Base-by-base conservation (phyloP, 2,888 invertebrate species). In the Agrochola circellaris region DNA sequence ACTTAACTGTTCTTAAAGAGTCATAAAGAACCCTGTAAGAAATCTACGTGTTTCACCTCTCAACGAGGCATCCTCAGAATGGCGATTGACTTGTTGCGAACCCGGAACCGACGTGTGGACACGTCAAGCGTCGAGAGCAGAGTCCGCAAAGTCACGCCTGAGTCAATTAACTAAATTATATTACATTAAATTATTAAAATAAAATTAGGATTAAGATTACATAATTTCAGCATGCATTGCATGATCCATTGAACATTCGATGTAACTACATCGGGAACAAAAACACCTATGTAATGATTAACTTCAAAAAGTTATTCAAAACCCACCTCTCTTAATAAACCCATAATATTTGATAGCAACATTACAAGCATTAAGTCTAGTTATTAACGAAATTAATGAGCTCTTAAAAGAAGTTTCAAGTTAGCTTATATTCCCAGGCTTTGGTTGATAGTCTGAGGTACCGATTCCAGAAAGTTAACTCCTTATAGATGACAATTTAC, bases 401-500 rank as follows among this genome's bases (percentile, higher is more conserved):
- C 75, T 81, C 82, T 89, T 88, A 82, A 87, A 87, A 87, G 82
- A 87, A 88, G 83, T 87, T 87, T 72, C 77, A 84, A 81, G 74
- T 75, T 74, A 84, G 83, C 83, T 86, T 75, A 76, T 80, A 85
- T 70, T 73, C 67, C 67, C 83, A 85, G 81, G 79, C 87, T 85
- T 87, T 82, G 48, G 38, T 87, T 82, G 83, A 87, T 86, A 80
- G 79, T 71, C 79, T 77, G n/a, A 81, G 83, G 75, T 34, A 79
- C 77, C 86, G 42, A 82, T 87, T 81, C 73, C 17, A 67, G 73
- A 64, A 84, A 88, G 72, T 88, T 81, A 13, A 75, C 85, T 69
- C 65, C 79, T 67, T 85, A 88, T 93, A 93, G 92, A 93, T 95
- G 95, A 93, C 95, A 95, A 95, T 95, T 95, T 93, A 89, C 91